These are phyloP conservation scores for Linyphia triangularis DNA, from an alignment of 2,888 invertebrate species.

Conservation along the genomic window DNA sequence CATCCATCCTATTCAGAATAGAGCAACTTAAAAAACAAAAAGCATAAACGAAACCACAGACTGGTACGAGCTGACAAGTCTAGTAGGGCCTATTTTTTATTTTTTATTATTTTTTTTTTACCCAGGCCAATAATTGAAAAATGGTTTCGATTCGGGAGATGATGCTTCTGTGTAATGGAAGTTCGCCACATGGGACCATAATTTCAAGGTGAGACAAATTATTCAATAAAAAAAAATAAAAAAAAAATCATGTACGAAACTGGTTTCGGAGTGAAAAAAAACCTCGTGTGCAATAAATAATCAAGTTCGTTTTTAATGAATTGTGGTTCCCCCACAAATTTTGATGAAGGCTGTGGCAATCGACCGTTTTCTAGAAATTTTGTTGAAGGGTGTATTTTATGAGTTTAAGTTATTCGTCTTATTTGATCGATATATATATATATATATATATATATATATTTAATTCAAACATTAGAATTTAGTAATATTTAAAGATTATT, in stretches of 20 bases:
- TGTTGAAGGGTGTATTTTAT: too few species aligned
- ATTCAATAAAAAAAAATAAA: background rate
- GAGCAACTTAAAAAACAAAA: too few species aligned
- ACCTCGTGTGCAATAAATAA: background rate
- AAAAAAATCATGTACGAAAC: constrained; percentile 26
- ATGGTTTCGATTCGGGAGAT: background rate
- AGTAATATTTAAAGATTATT: too few species aligned
- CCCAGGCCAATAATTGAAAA: background rate
- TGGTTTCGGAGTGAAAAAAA: constrained; percentile 20
- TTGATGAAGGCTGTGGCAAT: background rate
- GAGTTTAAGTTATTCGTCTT: too few species aligned
- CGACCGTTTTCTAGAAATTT: background rate
- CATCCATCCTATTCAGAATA: too few species aligned
- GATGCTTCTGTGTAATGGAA: background rate
- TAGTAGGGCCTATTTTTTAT: too few species aligned
- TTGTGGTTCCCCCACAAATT: background rate
- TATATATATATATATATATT: too few species aligned
- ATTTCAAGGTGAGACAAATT: constrained; percentile 43
- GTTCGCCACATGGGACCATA: background rate
- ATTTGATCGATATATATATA: too few species aligned
- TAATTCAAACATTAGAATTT: too few species aligned
- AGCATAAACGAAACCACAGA: background rate
- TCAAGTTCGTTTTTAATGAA: constrained; percentile 9
- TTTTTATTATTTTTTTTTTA: too few species aligned
- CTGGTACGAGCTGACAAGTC: background rate